Conservation (phyloP, 2,113 vertebrate species). For the Redunca redunca region DNA sequence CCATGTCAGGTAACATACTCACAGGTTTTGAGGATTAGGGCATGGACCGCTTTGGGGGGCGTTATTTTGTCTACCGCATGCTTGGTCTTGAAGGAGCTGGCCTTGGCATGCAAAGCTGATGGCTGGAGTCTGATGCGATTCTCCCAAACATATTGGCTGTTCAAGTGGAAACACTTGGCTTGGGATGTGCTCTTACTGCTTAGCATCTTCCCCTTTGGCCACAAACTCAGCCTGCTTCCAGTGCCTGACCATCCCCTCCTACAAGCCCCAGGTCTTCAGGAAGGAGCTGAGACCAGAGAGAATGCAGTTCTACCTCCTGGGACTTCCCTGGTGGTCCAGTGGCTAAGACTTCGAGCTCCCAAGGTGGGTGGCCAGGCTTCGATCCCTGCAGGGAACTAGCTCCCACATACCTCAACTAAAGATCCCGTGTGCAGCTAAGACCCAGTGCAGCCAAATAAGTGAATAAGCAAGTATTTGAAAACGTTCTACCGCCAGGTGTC, state of each 20-base stretch:
- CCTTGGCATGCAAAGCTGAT: background rate
- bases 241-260: background rate
- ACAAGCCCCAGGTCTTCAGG: background rate
- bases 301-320: background rate
- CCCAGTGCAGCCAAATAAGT: background rate
- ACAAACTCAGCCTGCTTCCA: background rate
- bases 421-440: accelerated
- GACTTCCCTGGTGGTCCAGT: background rate
- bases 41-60: background rate
- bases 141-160: background rate
- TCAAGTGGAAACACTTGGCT: background rate
- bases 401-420: background rate
- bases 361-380: background rate
- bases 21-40: background rate
- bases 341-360: background rate
- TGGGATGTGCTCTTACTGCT: background rate
- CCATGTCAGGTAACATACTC: background rate
- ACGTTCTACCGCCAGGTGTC: background rate
- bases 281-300: background rate
- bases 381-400: background rate
- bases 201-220: background rate
- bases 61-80: background rate
- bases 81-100: background rate
- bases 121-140: background rate
- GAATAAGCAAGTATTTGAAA: background rate